Percentiles rank a stretch among this genome's conserved stretches.
phyloP scores from a whole-genome alignment of 2,888 invertebrate genomes.

The Parelbella ahira region DNA sequence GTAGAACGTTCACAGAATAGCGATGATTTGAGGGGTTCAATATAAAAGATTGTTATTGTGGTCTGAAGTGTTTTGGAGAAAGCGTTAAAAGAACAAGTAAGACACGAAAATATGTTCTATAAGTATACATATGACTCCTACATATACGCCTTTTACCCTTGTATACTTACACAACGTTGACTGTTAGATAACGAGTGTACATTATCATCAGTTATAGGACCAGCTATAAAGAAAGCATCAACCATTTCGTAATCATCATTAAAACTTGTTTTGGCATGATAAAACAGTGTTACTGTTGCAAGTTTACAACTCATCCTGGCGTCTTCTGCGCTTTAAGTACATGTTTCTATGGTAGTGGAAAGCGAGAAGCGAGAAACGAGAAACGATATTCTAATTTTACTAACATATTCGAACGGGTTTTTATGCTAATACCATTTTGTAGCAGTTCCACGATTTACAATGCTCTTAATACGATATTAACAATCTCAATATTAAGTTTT shows the following conservation, averaged over 20 bases:
- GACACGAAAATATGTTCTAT: no score
- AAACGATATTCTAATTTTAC: no score
- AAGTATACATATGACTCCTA: no score
- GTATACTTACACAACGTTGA: no score
- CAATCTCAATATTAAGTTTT: no score
- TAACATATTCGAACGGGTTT: no score
- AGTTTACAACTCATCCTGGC: conserved; percentile 21
- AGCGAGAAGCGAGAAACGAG: neutral
- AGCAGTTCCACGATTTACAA: no score
- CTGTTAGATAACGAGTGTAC: neutral
- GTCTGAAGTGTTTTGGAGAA: conserved; percentile 1
- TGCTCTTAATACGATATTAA: no score
- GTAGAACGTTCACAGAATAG: conserved; percentile 10
- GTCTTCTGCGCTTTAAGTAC: neutral
- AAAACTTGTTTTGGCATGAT: conserved; percentile 57
- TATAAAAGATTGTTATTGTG: neutral
- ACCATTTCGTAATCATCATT: conserved; percentile 50
- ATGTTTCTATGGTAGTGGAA: neutral
- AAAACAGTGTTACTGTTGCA: conserved; percentile 13
- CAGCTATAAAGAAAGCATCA: conserved; percentile 14
- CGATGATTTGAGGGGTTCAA: conserved; percentile 10
- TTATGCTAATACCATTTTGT: no score
- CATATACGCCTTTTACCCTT: no score
- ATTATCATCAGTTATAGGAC: conserved; percentile 5
- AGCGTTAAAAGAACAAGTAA: no score